Percentiles rank a stretch among this genome's conserved stretches.
Conservation (phyloP, 1,140 invertebrate species). For the Drosophila prosaltans region DNA sequence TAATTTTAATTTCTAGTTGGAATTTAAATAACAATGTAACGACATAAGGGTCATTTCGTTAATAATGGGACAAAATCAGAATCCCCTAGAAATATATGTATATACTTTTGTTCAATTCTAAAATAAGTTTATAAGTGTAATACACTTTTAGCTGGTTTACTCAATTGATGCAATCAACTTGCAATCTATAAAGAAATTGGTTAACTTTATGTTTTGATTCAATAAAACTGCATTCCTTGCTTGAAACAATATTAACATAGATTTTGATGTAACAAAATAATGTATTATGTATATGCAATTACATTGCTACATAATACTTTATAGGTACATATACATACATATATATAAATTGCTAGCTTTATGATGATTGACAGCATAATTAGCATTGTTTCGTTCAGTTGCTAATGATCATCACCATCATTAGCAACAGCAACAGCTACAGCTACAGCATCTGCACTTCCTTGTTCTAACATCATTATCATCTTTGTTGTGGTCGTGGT, state of each 20-base stretch:
- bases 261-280: not conserved
- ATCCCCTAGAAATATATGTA: not conserved
- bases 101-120: too few species aligned
- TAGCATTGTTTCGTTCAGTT: constrained; percentile 15
- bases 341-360: constrained; percentile 4
- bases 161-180: too few species aligned
- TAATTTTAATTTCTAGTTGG: too few species aligned
- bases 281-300: not conserved
- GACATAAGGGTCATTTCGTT: not conserved
- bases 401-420: constrained; percentile 6
- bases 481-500: constrained; percentile 2
- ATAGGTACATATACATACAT: constrained; percentile 3
- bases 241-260: too few species aligned
- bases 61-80: not conserved
- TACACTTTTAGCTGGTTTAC: too few species aligned
- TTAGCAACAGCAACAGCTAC: not conserved
- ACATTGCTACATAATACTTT: too few species aligned
- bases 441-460: constrained; percentile 15
- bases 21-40: not conserved
- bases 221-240: too few species aligned
- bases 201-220: too few species aligned
- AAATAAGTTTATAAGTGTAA: too few species aligned
- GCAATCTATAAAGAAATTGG: too few species aligned
- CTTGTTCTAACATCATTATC: constrained; percentile 4
- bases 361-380: constrained; percentile 30